phyloP scores from a whole-genome alignment of 23 tunicate genomes.

The Phallusia fumigata region DNA sequence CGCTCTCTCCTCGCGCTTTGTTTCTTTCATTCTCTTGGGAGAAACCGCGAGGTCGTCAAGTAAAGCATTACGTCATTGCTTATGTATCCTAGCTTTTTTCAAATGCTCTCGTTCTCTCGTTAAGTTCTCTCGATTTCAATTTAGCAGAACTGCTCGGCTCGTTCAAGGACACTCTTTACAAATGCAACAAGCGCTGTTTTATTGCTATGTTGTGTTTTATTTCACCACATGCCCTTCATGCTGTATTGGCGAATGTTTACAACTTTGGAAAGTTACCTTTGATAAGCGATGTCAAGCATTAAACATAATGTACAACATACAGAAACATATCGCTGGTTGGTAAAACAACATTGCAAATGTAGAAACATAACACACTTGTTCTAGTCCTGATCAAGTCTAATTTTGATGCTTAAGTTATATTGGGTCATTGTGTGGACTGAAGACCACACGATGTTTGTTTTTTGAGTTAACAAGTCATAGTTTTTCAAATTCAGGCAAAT shows the following conservation, averaged over 20 bases:
- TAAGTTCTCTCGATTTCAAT: neutral
- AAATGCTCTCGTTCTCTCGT: neutral
- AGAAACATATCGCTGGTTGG: too few species aligned
- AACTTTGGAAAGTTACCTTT: neutral
- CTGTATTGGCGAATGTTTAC: too few species aligned
- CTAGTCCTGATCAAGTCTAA: too few species aligned
- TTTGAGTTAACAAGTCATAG: too few species aligned
- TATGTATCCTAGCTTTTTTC: slow-evolving; percentile 6
- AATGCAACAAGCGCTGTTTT: neutral
- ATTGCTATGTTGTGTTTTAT: neutral
- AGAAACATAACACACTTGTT: too few species aligned
- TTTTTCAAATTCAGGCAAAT: too few species aligned
- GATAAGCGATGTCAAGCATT: neutral
- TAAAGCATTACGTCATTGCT: slow-evolving; percentile 8
- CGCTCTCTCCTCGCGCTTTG: neutral
- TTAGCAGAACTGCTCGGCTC: neutral
- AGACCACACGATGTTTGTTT: too few species aligned
- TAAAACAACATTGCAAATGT: too few species aligned
- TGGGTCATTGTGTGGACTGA: too few species aligned
- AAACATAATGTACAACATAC: neutral
- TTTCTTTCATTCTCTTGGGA: neutral
- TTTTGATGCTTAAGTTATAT: too few species aligned
- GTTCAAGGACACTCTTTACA: neutral
- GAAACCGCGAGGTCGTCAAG: neutral
- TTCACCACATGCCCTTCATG: too few species aligned